Evolutionary conservation across 2,888 invertebrate genomes (phyloP), one percentile per base, ranked within the genome.

Genomic region (Gnatocerus cornutus): DNA sequence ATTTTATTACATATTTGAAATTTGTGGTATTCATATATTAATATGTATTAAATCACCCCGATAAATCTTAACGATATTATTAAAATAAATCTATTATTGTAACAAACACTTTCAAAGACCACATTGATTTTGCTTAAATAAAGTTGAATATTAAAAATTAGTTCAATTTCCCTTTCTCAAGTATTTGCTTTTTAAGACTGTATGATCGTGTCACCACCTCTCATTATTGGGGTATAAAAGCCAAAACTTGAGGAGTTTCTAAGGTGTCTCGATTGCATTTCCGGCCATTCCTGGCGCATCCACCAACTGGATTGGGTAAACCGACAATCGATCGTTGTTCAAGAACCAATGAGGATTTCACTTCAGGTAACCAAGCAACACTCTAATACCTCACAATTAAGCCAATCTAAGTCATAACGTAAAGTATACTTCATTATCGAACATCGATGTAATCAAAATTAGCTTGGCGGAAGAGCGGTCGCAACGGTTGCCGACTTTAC

Each of bases 241-340:
- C 13, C 8, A 7, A 41, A n/a, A 12, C 16, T n/a, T 21, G 16
- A 37, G 33, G 30, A 59, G 59, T 65, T 65, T 65, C 48, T 48
- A 45, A 65, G 58, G 63, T 63, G 45, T 68, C 63, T 73, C 71
- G 71, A 72, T 75, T 76, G 77, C 76, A 78, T 77, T 79, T 79
- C 78, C 79, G 78, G 79, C 78, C 77, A 79, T 74, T 79, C 46
- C 72, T 66, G 74, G 73, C 69, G 70, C 76, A 73, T 75, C 77
- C 77, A 67, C 61, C 68, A 65, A 68, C 71, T 59, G 71, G 68
- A 77, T 77, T 77, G 77, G 77, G 71, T 74, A 74, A 71, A 64
- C 71, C 71, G 62, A 61, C 71, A 73, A 76, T 76, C 76, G 75
- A 76, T 76, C 64, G 61, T 63, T 52, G 50, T 41, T 66, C 13